Conservation (phyloP, 2,888 invertebrate genomes). For the Cryptocephalus primarius region DNA sequence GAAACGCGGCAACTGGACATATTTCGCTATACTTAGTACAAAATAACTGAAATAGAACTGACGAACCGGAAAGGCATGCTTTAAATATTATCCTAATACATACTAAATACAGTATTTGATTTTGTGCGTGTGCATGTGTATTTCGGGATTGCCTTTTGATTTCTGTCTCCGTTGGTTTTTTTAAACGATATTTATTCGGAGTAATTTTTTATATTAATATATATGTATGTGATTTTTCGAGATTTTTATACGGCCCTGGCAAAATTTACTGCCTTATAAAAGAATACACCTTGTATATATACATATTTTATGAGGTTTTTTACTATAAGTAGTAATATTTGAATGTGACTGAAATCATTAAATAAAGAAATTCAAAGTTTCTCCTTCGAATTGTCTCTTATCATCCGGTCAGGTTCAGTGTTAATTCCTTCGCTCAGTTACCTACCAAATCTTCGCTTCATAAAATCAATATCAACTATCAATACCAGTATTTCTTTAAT, state of each 20-base stretch:
- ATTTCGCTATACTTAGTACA: slow-evolving; percentile 23
- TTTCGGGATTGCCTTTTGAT: slow-evolving; percentile 9
- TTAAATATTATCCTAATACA: slow-evolving; percentile 3
- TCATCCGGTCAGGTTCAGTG: not conserved
- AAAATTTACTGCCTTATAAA: not conserved
- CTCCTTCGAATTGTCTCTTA: not conserved
- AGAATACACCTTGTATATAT: not conserved
- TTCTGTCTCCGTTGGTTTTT: not conserved
- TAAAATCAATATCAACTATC: no score
- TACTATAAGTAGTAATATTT: slow-evolving; percentile 21
- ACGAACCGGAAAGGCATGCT: slow-evolving; percentile 2
- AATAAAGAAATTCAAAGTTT: not conserved
- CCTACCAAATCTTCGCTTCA: no score
- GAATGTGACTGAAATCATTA: slow-evolving; percentile 1
- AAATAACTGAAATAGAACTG: slow-evolving; percentile 16
- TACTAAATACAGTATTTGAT: slow-evolving; percentile 12
- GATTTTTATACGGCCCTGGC: not conserved
- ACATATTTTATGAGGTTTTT: slow-evolving; percentile 25
- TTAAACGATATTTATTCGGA: slow-evolving; percentile 12
- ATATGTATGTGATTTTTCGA: not conserved
- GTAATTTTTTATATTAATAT: not conserved
- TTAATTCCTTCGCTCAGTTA: no score
- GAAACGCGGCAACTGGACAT: slow-evolving; percentile 1
- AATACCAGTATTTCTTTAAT: not conserved
- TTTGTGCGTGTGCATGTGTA: slow-evolving; percentile 10